Base-by-base conservation (phyloP, 2,888 invertebrate genomes). In the Polydrusus cervinus region DNA sequence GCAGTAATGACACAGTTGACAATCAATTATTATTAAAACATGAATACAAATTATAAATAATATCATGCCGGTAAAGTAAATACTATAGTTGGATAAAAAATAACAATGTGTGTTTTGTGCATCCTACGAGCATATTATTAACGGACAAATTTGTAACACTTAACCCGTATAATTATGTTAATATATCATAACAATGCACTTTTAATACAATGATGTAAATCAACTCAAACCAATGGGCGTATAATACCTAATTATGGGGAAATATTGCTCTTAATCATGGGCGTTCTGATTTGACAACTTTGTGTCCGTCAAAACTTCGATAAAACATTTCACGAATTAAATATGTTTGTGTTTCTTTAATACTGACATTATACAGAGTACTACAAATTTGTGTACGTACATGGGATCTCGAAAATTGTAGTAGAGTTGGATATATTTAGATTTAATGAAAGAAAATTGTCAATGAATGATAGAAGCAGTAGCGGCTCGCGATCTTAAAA, bases 131-230 rank as follows among this genome's bases (percentile, higher is more conserved):
- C 40, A n/a, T 51, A 66, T 75, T 75, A 75, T 75, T 66, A 65
- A 71, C 65, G 16, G 61, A 75, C 75, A 71, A 73, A 76, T 76
- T 76, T 74, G 74, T 74, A 73, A 74, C 74, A 74, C 73, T 70
- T 76, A 76, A 74, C 73, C 71, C 62, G 61, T 73, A 73, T 76
- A 73, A 74, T 74, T 76, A 76, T 76, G 76, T 76, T 74, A 73
- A 76, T 76, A 76, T 70, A 30, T 75, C 55, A 61, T 71, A 75
- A 75, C 75, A 75, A 75, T 75, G 67, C 75, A 53, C 71, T 75
- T 75, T 75, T 75, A 71, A 75, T 71, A 53, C 66, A 47, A 53
- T 67, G 61, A 75, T 67, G 60, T 66, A 67, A 75, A 75, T 74
- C 74, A 74, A 51, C 69, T 45, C 73, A 45, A 30, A 68, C 25